Conservation (phyloP, 2,797 vertebrate species). For the Arnoldichthys spilopterus region DNA sequence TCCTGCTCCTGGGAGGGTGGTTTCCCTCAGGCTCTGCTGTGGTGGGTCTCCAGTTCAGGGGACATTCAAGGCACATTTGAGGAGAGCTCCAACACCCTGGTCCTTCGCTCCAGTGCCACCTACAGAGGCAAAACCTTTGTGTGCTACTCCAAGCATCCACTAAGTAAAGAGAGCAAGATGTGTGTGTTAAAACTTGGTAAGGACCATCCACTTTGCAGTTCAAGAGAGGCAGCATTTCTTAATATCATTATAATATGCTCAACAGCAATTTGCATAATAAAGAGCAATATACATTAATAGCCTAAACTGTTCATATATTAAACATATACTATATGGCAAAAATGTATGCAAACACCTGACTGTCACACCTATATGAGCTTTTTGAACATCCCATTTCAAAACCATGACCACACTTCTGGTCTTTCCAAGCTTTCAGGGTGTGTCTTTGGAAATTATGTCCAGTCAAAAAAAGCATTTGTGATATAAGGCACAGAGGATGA, state of each 20-base stretch:
- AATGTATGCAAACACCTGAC: no score
- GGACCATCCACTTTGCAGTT: slow-evolving; percentile 12
- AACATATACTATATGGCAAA: no score
- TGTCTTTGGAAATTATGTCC: no score
- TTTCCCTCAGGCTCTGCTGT: slow-evolving; percentile 77
- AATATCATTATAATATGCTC: background rate
- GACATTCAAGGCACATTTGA: slow-evolving; percentile 66
- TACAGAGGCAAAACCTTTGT: slow-evolving; percentile 78
- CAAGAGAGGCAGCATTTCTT: background rate
- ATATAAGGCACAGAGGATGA: no score
- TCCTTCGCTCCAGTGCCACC: slow-evolving; percentile 74
- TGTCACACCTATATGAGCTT: no score
- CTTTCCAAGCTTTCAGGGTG: no score
- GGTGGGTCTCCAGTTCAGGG: slow-evolving; percentile 78
- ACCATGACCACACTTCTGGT: no score
- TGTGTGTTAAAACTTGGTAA: slow-evolving; percentile 85
- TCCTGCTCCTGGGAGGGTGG: slow-evolving; percentile 89
- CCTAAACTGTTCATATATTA: no score
- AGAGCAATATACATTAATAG: background rate
- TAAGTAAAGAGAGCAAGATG: slow-evolving; percentile 65
- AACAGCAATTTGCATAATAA: background rate
- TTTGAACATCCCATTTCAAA: no score
- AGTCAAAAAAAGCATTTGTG: no score
- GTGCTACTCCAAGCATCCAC: slow-evolving; percentile 82
- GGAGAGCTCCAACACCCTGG: slow-evolving; percentile 74